phyloP scores from a whole-genome alignment of 1,140 invertebrate genomes.

The Drosophila tristis region DNA sequence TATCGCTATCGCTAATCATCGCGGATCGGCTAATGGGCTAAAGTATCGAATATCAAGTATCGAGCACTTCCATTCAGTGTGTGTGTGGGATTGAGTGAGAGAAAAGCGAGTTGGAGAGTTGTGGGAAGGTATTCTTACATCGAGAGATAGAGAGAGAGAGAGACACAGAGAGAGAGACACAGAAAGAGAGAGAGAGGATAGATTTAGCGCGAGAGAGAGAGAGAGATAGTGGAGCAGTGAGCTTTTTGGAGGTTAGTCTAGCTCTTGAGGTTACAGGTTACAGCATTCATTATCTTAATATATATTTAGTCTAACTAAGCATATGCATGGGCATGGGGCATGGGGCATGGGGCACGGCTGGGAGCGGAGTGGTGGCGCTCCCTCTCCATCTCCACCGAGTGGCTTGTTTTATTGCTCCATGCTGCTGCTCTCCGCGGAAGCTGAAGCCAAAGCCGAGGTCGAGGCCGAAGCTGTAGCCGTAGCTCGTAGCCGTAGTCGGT shows the following conservation, averaged over 20 bases:
- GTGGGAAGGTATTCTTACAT: conserved; percentile 4
- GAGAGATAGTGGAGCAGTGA: conserved; percentile 13
- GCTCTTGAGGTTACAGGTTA: conserved; percentile 34
- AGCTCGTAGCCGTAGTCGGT: conserved; percentile 55
- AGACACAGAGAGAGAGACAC: conserved; percentile 1
- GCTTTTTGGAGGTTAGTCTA: neutral
- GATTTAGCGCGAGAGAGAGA: neutral
- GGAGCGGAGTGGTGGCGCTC: neutral
- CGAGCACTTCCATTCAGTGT: conserved; percentile 51
- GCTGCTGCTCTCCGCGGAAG: conserved; percentile 5
- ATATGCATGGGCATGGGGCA: conserved; percentile 46
- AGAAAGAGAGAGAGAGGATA: neutral
- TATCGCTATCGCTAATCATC: conserved; percentile 33
- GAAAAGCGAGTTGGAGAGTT: conserved; percentile 8
- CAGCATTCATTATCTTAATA: conserved; percentile 37
- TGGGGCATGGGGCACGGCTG: conserved; percentile 19
- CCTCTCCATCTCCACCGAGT: neutral
- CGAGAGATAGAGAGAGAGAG: neutral
- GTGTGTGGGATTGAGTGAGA: conserved; percentile 19
- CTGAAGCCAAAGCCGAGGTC: conserved; percentile 4
- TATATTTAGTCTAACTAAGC: conserved; percentile 65
- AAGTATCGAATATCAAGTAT: conserved; percentile 50
- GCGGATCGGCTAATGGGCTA: conserved; percentile 30
- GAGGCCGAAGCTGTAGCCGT: conserved; percentile 37
- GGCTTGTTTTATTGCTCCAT: neutral